Conservation (phyloP, 2,113 vertebrate species). For the Guaruba guarouba region DNA sequence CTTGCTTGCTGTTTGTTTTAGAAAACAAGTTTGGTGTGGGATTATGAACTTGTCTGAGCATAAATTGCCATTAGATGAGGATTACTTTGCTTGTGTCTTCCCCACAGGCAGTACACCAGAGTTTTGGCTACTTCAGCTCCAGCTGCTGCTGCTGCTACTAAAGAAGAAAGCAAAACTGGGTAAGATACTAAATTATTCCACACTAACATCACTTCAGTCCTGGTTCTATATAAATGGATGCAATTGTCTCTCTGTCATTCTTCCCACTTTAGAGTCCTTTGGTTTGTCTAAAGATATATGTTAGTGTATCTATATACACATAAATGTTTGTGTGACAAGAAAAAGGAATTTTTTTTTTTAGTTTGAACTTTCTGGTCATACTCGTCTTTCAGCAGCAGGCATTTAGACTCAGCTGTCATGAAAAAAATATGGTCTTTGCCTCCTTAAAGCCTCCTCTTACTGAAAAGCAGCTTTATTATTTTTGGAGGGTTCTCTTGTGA, state of each 20-base stretch:
- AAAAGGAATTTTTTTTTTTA: not conserved
- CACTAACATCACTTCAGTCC: not conserved
- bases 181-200: slow-evolving; percentile 20
- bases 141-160: not conserved
- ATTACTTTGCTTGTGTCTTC: not conserved
- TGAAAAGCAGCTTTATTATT: not conserved
- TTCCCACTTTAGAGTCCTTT: not conserved
- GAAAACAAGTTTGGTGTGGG: not conserved
- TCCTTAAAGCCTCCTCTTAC: not conserved
- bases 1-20: not conserved
- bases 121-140: slow-evolving; percentile 33
- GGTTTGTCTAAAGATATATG: not conserved
- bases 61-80: not conserved
- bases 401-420: not conserved
- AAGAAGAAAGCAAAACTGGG: slow-evolving; percentile 25
- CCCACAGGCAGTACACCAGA: slow-evolving; percentile 42
- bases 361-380: not conserved
- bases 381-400: not conserved
- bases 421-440: not conserved
- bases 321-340: not conserved
- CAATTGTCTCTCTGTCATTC: not conserved
- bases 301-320: not conserved
- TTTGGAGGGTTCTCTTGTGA: not conserved
- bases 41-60: not conserved
- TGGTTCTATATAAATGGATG: not conserved